phyloP scores from a whole-genome alignment of 2,113 vertebrate genomes.

The Larimichthys crocea region DNA sequence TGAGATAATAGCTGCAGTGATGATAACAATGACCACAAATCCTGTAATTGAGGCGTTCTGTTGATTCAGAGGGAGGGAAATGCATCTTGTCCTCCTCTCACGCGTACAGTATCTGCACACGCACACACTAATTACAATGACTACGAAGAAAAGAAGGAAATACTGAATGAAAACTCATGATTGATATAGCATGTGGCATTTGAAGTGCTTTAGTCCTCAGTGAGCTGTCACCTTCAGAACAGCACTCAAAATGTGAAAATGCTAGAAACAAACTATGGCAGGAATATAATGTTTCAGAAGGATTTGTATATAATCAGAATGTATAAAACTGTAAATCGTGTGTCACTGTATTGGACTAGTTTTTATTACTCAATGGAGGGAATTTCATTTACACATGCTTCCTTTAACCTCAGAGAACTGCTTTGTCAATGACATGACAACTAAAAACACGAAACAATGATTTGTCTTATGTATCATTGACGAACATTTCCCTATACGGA shows the following conservation, averaged over 20 bases:
- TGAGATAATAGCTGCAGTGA: slow-evolving; percentile 32
- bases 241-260: neutral
- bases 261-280: neutral
- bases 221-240: neutral
- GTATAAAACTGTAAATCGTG: neutral
- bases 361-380: neutral
- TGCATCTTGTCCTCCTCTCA: slow-evolving; percentile 17
- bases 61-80: neutral
- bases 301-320: neutral
- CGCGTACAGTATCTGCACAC: neutral
- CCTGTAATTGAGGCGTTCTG: slow-evolving; percentile 32
- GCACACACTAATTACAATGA: neutral
- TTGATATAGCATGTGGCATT: neutral
- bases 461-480: neutral
- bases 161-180: neutral
- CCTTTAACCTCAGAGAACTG: neutral
- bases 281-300: neutral
- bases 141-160: neutral
- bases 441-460: neutral
- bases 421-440: neutral
- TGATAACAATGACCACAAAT: slow-evolving; percentile 27
- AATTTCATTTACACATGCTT: neutral
- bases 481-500: neutral
- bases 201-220: neutral
- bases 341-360: neutral